A percentile compares a stretch with the other conserved stretches of the same genome.
Conservation (phyloP, 2,888 invertebrate species). For the Cephus rjabovi region DNA sequence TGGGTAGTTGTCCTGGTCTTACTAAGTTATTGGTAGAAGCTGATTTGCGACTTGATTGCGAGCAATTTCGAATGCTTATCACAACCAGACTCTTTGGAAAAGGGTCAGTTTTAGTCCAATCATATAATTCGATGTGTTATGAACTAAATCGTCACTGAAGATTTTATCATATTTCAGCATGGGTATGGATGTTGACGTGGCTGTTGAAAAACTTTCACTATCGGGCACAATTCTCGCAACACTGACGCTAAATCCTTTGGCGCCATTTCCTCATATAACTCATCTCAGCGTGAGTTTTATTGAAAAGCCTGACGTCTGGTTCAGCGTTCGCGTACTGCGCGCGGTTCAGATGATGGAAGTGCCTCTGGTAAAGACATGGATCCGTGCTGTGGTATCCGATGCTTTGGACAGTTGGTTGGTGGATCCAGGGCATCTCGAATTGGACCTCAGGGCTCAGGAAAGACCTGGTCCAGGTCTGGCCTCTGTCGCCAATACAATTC, state of each 20-base stretch:
- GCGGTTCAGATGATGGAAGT: conserved; percentile 70
- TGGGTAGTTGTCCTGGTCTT: conserved; percentile 40
- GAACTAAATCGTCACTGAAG: background rate
- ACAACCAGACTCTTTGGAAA: conserved; percentile 65
- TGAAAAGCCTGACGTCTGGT: conserved; percentile 70
- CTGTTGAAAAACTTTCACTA: conserved; percentile 68
- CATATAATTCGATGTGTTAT: background rate
- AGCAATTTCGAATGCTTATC: conserved; percentile 69
- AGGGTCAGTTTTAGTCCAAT: conserved; percentile 50
- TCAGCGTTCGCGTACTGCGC: conserved; percentile 67
- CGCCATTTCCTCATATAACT: conserved; percentile 69
- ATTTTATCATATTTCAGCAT: conserved; percentile 54
- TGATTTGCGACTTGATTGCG: conserved; percentile 66
- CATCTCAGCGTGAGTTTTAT: conserved; percentile 67
- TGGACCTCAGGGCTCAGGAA: conserved; percentile 56
- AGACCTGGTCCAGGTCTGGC: conserved; percentile 58
- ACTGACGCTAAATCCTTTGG: conserved; percentile 66
- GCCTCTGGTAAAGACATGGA: conserved; percentile 69
- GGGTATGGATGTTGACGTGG: conserved; percentile 68
- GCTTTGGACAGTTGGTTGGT: conserved; percentile 66
- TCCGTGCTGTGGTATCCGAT: conserved; percentile 69
- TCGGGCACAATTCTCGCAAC: conserved; percentile 67
- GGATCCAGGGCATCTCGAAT: conserved; percentile 64
- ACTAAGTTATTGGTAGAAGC: conserved; percentile 67
- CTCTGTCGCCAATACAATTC: conserved; percentile 45